Evolutionary conservation across 1,140 invertebrate genomes (phyloP), one percentile per base, ranked within the genome.

Genomic region (Leptestheria dahalacensis): DNA sequence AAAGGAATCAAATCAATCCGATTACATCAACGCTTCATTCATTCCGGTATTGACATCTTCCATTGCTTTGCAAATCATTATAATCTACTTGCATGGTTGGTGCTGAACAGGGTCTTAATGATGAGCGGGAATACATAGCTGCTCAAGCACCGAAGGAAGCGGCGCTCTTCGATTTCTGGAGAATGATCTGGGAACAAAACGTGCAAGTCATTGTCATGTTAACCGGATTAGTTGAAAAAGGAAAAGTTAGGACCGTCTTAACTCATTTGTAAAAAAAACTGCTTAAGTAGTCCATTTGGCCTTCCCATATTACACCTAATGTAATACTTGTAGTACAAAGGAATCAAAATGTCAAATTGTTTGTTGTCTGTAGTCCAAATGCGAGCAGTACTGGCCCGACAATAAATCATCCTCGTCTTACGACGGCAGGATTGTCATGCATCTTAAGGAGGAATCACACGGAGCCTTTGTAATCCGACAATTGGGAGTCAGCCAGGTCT

Each of bases 171-270:
- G 74, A 75, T 57, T 78, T 77, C 64, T 77, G 76, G 76, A 62
- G 69, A 46, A 76, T 77, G 71, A 64, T 77, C 25, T 77, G 73
- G 74, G 73, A 77, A 58, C 71, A 78, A 60, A 66, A 70, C 57
- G 67, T 70, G n/a, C 55, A 65, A 0, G 68, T 72, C 41, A 70
- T 78, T 59, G 71, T 78, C 25, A 77, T 78, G 75, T 65, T 77
- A 6, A 73, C 73, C 1, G 64, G 71, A 52, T 63, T 73, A 28
- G 63, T 68, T 25, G 72, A 73, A 63, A 63, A 65, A 57, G 67
- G 68, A 3, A 67, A 69, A 47, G 68, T 67, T 59, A 66, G 15
- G 33, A 41, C 6, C 6, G 33, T 41, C 33, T 9, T 9, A 41
- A 15, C 33, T 41, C n/a, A n/a, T n/a, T n/a, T n/a, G n/a, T n/a